Conservation (phyloP, 2,113 vertebrate genomes). For the Chascanopsetta lugubris region DNA sequence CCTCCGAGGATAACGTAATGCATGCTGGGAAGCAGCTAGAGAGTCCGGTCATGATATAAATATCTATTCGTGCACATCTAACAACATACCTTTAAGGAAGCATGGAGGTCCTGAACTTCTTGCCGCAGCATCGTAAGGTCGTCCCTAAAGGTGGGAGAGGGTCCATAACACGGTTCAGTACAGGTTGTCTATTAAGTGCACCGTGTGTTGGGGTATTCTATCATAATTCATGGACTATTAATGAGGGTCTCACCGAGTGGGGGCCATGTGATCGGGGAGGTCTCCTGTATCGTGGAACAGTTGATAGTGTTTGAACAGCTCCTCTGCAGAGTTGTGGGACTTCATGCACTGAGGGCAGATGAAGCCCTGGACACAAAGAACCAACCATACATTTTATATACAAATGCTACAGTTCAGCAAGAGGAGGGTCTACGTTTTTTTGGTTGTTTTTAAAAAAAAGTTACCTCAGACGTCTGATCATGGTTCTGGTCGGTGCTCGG, state of each 20-base stretch:
- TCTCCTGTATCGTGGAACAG: conserved; percentile 91
- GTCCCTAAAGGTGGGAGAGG: conserved; percentile 81
- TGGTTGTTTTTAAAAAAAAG: too few relatives aligned
- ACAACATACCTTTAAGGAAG: conserved; percentile 90
- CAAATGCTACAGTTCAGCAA: neutral
- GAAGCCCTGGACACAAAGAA: conserved; percentile 86
- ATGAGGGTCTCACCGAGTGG: conserved; percentile 82
- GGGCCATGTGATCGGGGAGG: conserved; percentile 84
- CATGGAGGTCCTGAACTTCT: conserved; percentile 94
- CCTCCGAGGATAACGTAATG: too few relatives aligned
- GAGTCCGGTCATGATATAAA: too few relatives aligned
- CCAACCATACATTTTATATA: neutral
- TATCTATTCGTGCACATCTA: neutral
- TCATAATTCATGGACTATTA: neutral
- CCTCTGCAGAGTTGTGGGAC: conserved; percentile 96
- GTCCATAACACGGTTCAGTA: neutral
- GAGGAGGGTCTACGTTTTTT: too few relatives aligned
- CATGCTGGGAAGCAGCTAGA: too few relatives aligned
- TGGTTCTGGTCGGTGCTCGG: conserved; percentile 90
- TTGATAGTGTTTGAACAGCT: conserved; percentile 98
- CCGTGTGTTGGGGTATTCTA: neutral
- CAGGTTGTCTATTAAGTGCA: neutral
- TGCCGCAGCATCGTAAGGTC: conserved; percentile 90
- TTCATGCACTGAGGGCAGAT: conserved; percentile 99
- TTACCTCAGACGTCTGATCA: conserved; percentile 95